Evolutionary conservation across 1,140 invertebrate species (phyloP).

Genomic region (Cherax quadricarinatus): DNA sequence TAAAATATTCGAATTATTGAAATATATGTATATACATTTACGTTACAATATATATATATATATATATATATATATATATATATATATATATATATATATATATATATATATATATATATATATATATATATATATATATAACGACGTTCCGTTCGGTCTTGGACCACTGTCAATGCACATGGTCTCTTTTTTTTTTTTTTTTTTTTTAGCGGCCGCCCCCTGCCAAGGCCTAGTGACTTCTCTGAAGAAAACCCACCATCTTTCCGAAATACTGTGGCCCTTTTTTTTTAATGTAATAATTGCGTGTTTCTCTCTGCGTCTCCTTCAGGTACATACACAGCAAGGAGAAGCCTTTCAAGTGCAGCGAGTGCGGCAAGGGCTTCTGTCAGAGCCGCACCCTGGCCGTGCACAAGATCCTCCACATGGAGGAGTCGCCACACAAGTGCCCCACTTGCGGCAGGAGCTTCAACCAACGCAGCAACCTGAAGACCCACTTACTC

Average conservation of each 20-base stretch:
- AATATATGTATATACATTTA: background rate
- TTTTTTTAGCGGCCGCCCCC: no score
- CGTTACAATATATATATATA: background rate
- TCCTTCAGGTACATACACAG: conserved; percentile 64
- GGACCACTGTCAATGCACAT: background rate
- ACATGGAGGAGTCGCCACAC: conserved; percentile 67
- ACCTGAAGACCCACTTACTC: conserved; percentile 65
- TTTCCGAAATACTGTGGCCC: no score
- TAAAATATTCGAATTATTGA: background rate
- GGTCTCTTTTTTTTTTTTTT: no score
- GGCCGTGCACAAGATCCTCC: conserved; percentile 67
- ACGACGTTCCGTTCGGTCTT: background rate
- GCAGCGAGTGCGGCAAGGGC: conserved; percentile 64
- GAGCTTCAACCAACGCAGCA: conserved; percentile 64
- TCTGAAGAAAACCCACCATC: no score
- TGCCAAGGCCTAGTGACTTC: no score
- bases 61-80: background rate
- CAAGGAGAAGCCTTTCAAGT: conserved; percentile 68
- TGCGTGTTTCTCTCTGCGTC: background rate
- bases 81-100: background rate
- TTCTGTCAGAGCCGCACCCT: conserved; percentile 68
- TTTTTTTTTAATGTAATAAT: no score
- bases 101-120: background rate
- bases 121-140: background rate
- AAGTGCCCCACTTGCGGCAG: conserved; percentile 65